phyloP scores from a whole-genome alignment of 2,888 invertebrate genomes.

The Heliothis peltigera region DNA sequence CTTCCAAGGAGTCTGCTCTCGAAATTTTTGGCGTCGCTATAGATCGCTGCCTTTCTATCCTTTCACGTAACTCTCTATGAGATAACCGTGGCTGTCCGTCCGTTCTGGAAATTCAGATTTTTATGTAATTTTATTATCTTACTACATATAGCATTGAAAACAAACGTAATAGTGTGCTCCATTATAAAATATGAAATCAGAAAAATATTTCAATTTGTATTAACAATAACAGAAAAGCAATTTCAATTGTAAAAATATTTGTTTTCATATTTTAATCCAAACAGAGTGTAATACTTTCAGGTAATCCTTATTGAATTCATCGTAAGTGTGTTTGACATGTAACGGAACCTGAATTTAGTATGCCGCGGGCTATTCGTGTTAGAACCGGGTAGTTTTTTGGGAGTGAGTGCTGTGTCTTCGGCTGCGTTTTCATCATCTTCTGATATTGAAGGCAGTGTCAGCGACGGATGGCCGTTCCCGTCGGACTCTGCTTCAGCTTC shows the following conservation, averaged over 20 bases:
- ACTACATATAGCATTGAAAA: not conserved
- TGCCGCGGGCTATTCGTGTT: constrained; percentile 92
- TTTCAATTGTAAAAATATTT: constrained; percentile 51
- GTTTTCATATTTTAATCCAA: constrained; percentile 38
- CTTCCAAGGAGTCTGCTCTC: constrained; percentile 90
- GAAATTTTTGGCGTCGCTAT: constrained; percentile 89
- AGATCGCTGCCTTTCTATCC: constrained; percentile 92
- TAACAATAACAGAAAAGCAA: constrained; percentile 24
- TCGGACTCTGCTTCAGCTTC: constrained; percentile 95
- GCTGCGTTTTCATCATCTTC: constrained; percentile 98
- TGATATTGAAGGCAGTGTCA: constrained; percentile 97
- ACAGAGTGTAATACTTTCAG: constrained; percentile 28
- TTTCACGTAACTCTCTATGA: constrained; percentile 89
- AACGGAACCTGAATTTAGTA: constrained; percentile 89
- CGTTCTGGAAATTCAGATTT: constrained; percentile 65
- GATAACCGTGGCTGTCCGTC: constrained; percentile 81
- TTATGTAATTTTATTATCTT: not conserved
- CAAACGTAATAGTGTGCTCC: constrained; percentile 6
- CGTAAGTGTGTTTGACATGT: constrained; percentile 4
- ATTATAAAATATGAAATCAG: constrained; percentile 15
- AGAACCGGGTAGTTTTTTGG: constrained; percentile 90
- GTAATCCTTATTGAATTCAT: constrained; percentile 16
- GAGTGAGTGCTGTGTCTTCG: constrained; percentile 92
- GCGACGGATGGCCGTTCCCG: constrained; percentile 93
- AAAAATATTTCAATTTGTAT: constrained; percentile 24